These are phyloP conservation scores for Pycnonotus jocosus DNA, from an alignment of 2,113 vertebrate species.

Conservation along the genomic window DNA sequence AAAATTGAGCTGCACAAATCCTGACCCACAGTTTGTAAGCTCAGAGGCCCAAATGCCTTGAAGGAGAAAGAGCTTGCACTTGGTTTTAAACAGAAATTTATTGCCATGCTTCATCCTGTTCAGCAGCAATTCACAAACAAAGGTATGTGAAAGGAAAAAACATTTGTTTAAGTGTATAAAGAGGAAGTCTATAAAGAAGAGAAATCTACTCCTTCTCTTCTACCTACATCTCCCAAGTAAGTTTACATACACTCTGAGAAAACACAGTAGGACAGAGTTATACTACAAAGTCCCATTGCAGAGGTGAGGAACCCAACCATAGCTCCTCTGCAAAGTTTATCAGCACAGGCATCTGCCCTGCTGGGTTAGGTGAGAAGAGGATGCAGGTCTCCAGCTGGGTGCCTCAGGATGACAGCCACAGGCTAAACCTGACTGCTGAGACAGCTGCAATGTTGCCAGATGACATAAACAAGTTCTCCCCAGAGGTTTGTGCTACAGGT, in stretches of 20 bases:
- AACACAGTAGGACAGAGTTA: background rate
- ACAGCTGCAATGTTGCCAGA: background rate
- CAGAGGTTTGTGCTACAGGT: background rate
- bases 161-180: background rate
- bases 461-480: background rate
- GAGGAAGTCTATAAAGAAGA: no score
- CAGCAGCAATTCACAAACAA: background rate
- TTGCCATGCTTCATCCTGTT: background rate
- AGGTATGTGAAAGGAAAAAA: background rate
- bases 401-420: background rate
- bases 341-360: background rate
- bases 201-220: background rate
- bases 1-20: background rate
- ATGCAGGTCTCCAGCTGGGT: background rate
- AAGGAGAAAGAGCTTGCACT: background rate
- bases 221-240: background rate
- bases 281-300: background rate
- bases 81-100: background rate
- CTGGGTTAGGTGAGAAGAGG: background rate
- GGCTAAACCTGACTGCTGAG: background rate
- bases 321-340: background rate
- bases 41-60: background rate
- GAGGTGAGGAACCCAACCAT: background rate
- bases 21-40: background rate
- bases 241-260: background rate